phyloP scores from a whole-genome alignment of 2,797 vertebrate genomes.

The Coluber constrictor region DNA sequence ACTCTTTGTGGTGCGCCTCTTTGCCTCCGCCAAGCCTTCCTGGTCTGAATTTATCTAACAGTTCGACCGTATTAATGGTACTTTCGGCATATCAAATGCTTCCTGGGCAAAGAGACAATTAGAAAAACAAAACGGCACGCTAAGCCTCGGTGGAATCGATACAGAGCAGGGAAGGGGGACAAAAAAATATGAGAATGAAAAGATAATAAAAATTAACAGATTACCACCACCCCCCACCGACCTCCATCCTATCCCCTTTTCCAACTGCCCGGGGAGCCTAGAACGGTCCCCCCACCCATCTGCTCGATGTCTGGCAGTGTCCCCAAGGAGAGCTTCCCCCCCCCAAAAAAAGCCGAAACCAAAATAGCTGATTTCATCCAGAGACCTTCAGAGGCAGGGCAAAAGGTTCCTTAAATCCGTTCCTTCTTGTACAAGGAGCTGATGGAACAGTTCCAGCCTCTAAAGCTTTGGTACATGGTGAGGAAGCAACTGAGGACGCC shows the following conservation, averaged over 20 bases:
- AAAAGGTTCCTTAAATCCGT: background rate
- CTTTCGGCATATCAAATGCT: background rate
- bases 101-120: background rate
- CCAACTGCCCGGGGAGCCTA: background rate
- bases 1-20: background rate
- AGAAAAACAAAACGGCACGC: background rate
- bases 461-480: background rate
- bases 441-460: background rate
- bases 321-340: background rate
- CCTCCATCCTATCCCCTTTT: background rate
- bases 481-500: background rate
- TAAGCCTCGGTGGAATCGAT: background rate
- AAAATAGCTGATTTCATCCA: background rate
- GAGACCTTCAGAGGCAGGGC: background rate
- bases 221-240: background rate
- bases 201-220: background rate
- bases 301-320: background rate
- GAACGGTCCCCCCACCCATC: background rate
- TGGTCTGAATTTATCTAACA: background rate
- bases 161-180: background rate
- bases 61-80: background rate
- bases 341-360: background rate
- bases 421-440: background rate
- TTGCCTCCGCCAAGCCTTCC: background rate
- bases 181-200: background rate